Evolutionary conservation across 2,888 invertebrate species (phyloP).

Genomic region (Conomelus anceps): DNA sequence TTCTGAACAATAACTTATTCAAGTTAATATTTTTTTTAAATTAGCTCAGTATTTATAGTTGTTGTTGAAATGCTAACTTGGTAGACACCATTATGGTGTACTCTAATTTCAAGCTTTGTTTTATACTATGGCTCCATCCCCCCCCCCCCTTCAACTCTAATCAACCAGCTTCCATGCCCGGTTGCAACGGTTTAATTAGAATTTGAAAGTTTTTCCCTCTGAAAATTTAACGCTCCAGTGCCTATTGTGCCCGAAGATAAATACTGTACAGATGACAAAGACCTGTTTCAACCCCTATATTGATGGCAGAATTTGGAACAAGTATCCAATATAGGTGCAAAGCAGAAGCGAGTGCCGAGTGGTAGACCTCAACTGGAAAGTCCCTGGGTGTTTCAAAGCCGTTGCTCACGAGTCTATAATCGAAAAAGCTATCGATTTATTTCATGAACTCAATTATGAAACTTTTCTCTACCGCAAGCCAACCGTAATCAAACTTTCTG

Average conservation of each 20-base stretch:
- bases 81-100: neutral
- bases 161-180: neutral
- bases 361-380: neutral
- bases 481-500: neutral
- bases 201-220: neutral
- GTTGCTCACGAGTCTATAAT: neutral
- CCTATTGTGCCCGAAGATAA: neutral
- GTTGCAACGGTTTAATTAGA: neutral
- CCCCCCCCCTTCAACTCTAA: neutral
- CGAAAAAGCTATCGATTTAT: neutral
- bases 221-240: neutral
- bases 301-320: neutral
- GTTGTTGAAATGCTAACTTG: too few species aligned
- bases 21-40: too few species aligned
- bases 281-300: neutral
- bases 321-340: neutral
- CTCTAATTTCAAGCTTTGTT: neutral
- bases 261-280: neutral
- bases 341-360: neutral
- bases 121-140: neutral
- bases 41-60: too few species aligned
- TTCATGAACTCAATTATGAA: neutral
- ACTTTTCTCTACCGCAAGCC: neutral
- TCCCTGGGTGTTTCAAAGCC: too few species aligned
- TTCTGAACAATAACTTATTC: too few species aligned